Evolutionary conservation across 1,140 invertebrate genomes (phyloP), one percentile per base, ranked within the genome.

Genomic region (Aleiodes sp.): DNA sequence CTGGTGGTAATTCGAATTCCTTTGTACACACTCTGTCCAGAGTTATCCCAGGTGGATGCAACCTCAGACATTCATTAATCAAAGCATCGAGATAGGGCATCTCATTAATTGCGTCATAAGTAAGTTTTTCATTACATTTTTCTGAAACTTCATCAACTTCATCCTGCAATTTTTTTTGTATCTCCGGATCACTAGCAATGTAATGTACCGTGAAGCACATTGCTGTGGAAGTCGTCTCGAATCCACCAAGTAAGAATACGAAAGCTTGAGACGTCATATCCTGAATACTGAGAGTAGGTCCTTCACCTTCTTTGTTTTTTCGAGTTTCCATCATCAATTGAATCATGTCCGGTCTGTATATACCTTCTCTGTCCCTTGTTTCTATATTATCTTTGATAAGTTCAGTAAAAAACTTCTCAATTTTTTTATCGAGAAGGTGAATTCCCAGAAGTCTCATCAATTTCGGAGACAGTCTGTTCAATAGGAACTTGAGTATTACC

Each of bases 121-220:
- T 83, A 4, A 86, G 33, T 33, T 82, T 72, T 3, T 76, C 78
- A 19, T 82, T 72, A 60, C 80, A 72, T 39, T 84, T 82, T 26
- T 78, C 76, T 33, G 81, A 77, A 0, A 82, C 71, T 63, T 75
- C 80, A 37, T 83, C 76, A 24, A 91, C 86, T 80, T 92, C 90
- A 65, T 88, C 78, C 62, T 86, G 84, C 28, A 92, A 73, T 76
- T 84, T 86, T 9, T 87, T 80, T 75, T 92, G 90, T n/a, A 88
- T 74, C 1, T 88, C 84, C 2, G 84, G 85, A 76, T 91, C 85
- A 14, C 87, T 67, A 1, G 90, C 88, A 21, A 92, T 75, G 52
- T 88, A 70, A 68, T 85, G 86, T 0, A 78, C 37, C 1, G 78
- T 70, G 57, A 80, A 82, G 4, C 79, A 73, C 12, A 89, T 73